Conservation (phyloP, 2,113 vertebrate species). For the Neomonachus schauinslandi region DNA sequence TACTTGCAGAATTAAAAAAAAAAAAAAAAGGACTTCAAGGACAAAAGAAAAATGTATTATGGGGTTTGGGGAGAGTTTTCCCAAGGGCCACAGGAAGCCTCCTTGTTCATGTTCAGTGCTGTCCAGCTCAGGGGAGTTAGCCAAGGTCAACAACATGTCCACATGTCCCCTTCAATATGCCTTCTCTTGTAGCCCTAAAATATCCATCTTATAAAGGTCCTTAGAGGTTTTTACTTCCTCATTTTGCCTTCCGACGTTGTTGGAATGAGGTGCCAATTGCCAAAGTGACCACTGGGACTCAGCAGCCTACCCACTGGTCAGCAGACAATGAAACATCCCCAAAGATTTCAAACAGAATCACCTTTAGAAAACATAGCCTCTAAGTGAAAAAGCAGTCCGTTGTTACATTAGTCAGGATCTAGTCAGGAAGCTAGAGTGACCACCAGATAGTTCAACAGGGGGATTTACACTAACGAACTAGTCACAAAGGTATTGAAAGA, state of each 20-base stretch:
- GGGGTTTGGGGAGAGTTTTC: neutral
- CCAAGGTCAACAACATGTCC: neutral
- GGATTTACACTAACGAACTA: neutral
- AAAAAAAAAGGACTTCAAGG: neutral
- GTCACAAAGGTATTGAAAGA: neutral
- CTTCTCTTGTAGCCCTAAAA: neutral
- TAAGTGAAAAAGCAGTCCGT: neutral
- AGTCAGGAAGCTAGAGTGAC: neutral
- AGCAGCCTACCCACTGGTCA: neutral
- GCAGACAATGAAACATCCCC: neutral
- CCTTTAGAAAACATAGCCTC: neutral
- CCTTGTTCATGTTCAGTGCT: neutral
- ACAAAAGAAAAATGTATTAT: neutral
- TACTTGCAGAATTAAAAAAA: neutral
- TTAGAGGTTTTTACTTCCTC: neutral
- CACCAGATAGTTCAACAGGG: neutral
- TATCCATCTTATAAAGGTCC: neutral
- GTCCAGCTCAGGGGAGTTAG: neutral
- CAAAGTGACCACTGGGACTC: neutral
- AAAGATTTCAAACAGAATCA: neutral
- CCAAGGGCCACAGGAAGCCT: neutral
- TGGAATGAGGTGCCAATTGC: neutral
- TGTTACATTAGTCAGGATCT: neutral
- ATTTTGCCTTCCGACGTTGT: neutral
- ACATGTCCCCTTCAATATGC: neutral